Evolutionary conservation across 2,888 invertebrate genomes (phyloP).

Genomic region (Apodemia zela): DNA sequence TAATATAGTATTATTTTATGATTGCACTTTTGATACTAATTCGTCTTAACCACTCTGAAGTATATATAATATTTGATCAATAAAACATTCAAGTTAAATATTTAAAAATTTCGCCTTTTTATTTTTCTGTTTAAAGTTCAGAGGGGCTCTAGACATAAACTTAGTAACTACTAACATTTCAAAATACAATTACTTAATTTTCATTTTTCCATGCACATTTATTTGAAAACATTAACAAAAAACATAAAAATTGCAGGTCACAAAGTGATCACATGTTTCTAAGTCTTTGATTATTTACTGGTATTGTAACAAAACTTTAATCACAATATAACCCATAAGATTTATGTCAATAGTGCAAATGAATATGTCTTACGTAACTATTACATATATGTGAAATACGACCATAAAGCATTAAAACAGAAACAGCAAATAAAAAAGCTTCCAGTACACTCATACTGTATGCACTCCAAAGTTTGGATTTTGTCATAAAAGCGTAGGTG

Average conservation of each 20-base stretch:
- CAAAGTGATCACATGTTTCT: not conserved
- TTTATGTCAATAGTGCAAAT: not conserved
- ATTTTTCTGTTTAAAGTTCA: not conserved
- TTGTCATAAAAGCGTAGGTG: constrained; percentile 24
- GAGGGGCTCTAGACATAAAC: not conserved
- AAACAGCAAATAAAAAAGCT: constrained; percentile 14
- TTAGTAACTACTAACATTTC: not conserved
- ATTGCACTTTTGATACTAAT: too few species aligned
- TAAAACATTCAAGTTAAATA: too few species aligned
- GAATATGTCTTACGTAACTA: not conserved
- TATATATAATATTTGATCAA: too few species aligned
- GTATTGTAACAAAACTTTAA: not conserved
- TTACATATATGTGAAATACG: not conserved
- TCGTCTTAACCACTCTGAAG: too few species aligned
- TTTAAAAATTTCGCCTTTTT: not conserved
- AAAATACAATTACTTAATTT: not conserved
- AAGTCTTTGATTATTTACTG: not conserved
- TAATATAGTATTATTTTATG: too few species aligned
- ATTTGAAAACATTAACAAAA: not conserved
- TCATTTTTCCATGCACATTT: not conserved
- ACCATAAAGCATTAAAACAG: constrained; percentile 1
- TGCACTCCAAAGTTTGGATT: constrained; percentile 3
- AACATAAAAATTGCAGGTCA: not conserved
- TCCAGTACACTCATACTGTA: constrained; percentile 4
- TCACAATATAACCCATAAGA: not conserved